A percentile compares a stretch with the other conserved stretches of the same genome.
phyloP scores from a whole-genome alignment of 2,888 invertebrate species.

The Tipula helvola region DNA sequence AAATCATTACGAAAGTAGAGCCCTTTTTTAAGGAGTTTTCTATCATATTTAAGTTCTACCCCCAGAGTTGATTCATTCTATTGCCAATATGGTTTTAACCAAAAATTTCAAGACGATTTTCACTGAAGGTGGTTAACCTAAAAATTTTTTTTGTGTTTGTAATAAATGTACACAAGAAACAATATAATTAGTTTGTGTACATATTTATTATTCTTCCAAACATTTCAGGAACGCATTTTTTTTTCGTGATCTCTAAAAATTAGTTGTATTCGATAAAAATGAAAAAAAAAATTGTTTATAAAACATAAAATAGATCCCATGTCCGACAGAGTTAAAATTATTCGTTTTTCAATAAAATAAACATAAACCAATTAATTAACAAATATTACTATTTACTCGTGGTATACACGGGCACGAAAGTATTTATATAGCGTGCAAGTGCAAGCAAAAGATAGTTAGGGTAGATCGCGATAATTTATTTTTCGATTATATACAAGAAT shows the following conservation, averaged over 20 bases:
- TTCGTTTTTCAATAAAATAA: neutral
- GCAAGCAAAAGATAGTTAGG: neutral
- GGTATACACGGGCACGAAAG: neutral
- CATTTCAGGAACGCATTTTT: neutral
- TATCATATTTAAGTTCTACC: too few relatives aligned
- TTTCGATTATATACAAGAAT: neutral
- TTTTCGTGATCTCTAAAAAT: neutral
- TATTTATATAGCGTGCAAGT: neutral
- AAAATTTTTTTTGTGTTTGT: too few relatives aligned
- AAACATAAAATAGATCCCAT: neutral
- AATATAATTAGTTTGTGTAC: too few relatives aligned
- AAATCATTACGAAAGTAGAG: too few relatives aligned
- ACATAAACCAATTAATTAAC: neutral
- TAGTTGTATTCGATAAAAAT: neutral
- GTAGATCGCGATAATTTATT: neutral
- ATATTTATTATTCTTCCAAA: neutral
- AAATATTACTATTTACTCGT: neutral
- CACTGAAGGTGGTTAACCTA: too few relatives aligned
- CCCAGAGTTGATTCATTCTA: too few relatives aligned
- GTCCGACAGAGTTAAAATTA: neutral
- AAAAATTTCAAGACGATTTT: too few relatives aligned
- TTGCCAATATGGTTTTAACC: too few relatives aligned
- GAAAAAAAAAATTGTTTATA: neutral
- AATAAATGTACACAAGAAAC: too few relatives aligned
- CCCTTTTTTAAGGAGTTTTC: too few relatives aligned